Evolutionary conservation across 2,888 invertebrate genomes (phyloP).

Genomic region (Drosophila paranaensis): DNA sequence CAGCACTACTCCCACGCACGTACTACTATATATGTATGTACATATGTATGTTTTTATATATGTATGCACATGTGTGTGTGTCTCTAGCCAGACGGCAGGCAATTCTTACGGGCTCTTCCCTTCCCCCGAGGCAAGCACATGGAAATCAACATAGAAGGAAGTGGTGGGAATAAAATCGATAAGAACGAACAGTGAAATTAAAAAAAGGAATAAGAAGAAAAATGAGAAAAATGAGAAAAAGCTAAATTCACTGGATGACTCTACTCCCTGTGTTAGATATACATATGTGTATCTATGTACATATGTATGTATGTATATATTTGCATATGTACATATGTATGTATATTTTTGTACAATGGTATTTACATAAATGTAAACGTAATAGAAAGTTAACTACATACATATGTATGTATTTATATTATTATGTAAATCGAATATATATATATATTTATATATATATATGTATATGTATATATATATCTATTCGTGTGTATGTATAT

Average conservation of each 20-base stretch:
- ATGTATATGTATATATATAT: not conserved
- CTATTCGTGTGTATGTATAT: slow-evolving; percentile 7
- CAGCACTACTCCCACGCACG: slow-evolving; percentile 4
- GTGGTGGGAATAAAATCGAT: slow-evolving; percentile 66
- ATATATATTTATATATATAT: slow-evolving; percentile 8
- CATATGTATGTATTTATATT: not conserved
- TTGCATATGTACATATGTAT: not conserved
- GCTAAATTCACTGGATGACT: slow-evolving; percentile 20
- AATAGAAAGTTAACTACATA: not conserved
- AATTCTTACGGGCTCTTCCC: slow-evolving; percentile 37
- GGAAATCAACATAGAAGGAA: slow-evolving; percentile 52
- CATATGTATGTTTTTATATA: not conserved
- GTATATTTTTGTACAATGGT: not conserved
- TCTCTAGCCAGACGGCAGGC: slow-evolving; percentile 19
- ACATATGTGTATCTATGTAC: not conserved
- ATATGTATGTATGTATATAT: not conserved
- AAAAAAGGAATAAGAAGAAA: slow-evolving; percentile 47
- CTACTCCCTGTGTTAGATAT: no score
- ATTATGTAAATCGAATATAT: not conserved
- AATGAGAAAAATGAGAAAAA: slow-evolving; percentile 34
- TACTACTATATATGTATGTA: not conserved
- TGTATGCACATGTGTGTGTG: not conserved
- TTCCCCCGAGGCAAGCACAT: slow-evolving; percentile 39
- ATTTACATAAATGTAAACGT: slow-evolving; percentile 10
- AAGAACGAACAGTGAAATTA: slow-evolving; percentile 65